Conservation (phyloP, 2,797 vertebrate species). For the Agapornis canus region DNA sequence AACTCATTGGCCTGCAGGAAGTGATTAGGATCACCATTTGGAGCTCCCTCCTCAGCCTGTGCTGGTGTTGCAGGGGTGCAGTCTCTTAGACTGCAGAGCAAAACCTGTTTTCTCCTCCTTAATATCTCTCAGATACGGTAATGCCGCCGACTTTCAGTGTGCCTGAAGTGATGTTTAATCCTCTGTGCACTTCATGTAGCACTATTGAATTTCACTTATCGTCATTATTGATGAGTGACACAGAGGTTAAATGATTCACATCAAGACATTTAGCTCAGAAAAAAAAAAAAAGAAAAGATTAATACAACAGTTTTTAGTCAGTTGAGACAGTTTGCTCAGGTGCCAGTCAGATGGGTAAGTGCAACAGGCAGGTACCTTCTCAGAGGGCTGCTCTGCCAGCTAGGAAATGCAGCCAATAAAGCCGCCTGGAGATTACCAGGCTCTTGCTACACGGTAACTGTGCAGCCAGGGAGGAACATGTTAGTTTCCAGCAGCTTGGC, state of each 20-base stretch:
- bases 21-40: background rate
- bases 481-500: constrained; percentile 23
- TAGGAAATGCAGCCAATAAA: background rate
- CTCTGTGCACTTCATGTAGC: constrained; percentile 20
- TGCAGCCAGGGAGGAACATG: background rate
- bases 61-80: background rate
- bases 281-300: background rate
- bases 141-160: background rate
- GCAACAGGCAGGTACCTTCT: background rate
- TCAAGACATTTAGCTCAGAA: constrained; percentile 13
- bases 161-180: constrained; percentile 63
- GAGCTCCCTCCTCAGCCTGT: background rate
- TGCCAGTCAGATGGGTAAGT: background rate
- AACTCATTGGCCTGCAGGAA: constrained; percentile 10
- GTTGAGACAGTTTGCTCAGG: background rate
- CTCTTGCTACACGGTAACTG: background rate
- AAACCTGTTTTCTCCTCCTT: constrained; percentile 1
- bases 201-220: constrained; percentile 41
- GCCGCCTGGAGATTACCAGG: constrained; percentile 16
- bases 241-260: constrained; percentile 32
- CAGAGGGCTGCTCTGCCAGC: background rate
- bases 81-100: background rate
- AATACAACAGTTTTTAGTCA: constrained; percentile 4
- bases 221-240: constrained; percentile 67
- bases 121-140: background rate